These are phyloP conservation scores for Sesamia inferens DNA, from an alignment of 2,888 invertebrate species.

Conservation along the genomic window DNA sequence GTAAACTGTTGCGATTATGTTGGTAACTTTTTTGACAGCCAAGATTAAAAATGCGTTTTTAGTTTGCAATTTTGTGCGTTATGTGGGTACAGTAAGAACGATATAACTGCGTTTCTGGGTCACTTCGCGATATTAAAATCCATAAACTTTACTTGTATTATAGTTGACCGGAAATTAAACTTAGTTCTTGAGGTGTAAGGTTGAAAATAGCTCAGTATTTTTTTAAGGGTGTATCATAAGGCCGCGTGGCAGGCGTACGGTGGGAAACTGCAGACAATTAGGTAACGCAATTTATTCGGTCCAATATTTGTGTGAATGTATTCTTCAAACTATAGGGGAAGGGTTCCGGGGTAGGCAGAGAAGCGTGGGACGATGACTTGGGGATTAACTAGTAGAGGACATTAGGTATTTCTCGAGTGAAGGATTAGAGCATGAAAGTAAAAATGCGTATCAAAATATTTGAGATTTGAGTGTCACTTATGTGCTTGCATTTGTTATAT, in stretches of 20 bases:
- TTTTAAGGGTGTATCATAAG: slow-evolving; percentile 69
- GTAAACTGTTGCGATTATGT: background rate
- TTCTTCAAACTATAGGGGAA: slow-evolving; percentile 62
- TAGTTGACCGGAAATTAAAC: slow-evolving; percentile 27
- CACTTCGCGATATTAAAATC: slow-evolving; percentile 52
- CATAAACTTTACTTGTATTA: slow-evolving; percentile 25
- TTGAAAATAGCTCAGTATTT: slow-evolving; percentile 40
- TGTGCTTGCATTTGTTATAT: background rate
- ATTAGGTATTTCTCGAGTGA: slow-evolving; percentile 49
- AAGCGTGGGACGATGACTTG: slow-evolving; percentile 71
- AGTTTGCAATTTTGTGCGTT: slow-evolving; percentile 49
- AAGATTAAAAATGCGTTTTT: slow-evolving; percentile 38
- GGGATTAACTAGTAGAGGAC: slow-evolving; percentile 58
- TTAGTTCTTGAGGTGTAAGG: slow-evolving; percentile 50
- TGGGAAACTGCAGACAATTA: slow-evolving; percentile 86
- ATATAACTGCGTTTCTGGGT: slow-evolving; percentile 29
- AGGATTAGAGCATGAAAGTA: slow-evolving; percentile 50
- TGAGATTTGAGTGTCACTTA: background rate
- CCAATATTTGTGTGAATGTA: slow-evolving; percentile 76
- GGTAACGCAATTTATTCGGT: slow-evolving; percentile 85
- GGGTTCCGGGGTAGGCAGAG: slow-evolving; percentile 61
- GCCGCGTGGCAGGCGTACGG: slow-evolving; percentile 87
- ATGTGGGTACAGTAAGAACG: slow-evolving; percentile 23
- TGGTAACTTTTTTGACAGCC: slow-evolving; percentile 25
- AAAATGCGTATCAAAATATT: slow-evolving; percentile 40